Base-by-base conservation (phyloP, 2,888 invertebrate genomes). In the Dioctria linearis region DNA sequence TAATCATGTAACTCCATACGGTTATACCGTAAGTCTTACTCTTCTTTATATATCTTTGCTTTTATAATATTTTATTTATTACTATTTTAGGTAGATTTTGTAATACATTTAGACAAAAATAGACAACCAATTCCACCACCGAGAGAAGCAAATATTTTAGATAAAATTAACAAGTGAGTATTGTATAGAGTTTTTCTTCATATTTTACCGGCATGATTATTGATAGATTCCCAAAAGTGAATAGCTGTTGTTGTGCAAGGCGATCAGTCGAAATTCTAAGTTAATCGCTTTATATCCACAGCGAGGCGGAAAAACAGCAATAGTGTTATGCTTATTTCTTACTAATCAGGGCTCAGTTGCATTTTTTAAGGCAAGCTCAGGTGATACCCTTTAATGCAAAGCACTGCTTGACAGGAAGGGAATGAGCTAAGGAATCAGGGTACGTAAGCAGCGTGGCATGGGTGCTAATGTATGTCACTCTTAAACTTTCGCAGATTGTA, bases 1-100 rank as follows among this genome's bases (percentile, higher is more conserved):
- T 80, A 87, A 89, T 85, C 87, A 88, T 80, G 85, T 87, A 39
- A 89, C 89, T 9, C 89, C 89, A 0, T 89, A 89, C 82, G 89
- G 89, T 46, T 89, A 89, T 82, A 86, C 86, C 80, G 86, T 87
- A 83, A 82, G 78, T 66, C 39, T 61, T 59, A 37, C 8, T 25
- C 6, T 80, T 49, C 37, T 43, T 6, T 46, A 46, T 8, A 6
- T 8, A 8, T 46, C 46, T 46, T 25, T 25, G 25, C 25, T 25
- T 25, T 25, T 25, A n/a, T 42, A 81, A 67, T 43, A 25, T 25
- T 81, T 63, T 13, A 46, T 43, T 13, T 49, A 54, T 80, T 25
- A 25, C 2, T 1, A 25, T 82, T 84, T 73, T 82, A 86, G 86
- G 88, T 88, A 65, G 89, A 88, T 80, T 89, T 89, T 84, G 88